Conservation (phyloP, 2,113 vertebrate genomes). For the Bos indicus region DNA sequence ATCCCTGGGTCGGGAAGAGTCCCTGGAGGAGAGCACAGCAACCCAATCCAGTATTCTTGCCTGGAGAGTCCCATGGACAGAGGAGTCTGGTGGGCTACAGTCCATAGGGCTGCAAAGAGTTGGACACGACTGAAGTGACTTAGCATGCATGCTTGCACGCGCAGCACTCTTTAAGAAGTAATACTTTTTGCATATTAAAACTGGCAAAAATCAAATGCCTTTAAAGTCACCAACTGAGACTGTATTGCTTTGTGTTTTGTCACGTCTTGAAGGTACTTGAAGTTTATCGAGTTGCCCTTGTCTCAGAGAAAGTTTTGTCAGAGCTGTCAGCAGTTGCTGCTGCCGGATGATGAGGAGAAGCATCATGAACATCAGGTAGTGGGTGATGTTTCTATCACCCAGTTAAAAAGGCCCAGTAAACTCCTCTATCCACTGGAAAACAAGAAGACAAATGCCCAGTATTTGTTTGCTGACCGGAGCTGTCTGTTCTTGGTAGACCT, state of each 20-base stretch:
- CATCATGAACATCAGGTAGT: conserved; percentile 81
- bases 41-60: background rate
- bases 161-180: background rate
- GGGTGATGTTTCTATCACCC: conserved; percentile 76
- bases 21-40: background rate
- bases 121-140: background rate
- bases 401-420: conserved; percentile 86
- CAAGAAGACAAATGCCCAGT: conserved; percentile 96
- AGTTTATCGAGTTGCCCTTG: conserved; percentile 81
- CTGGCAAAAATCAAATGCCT: background rate
- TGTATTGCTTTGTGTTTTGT: background rate
- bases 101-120: background rate
- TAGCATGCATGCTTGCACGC: background rate
- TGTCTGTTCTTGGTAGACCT: conserved; percentile 88
- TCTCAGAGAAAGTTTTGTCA: conserved; percentile 88
- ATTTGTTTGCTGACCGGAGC: conserved; percentile 93
- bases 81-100: background rate
- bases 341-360: conserved; percentile 79
- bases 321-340: conserved; percentile 88
- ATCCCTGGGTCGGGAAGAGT: background rate
- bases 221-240: conserved; percentile 1
- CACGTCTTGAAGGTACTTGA: conserved; percentile 82
- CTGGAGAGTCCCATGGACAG: background rate
- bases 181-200: conserved; percentile 29
- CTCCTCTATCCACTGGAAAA: conserved; percentile 90